Percentiles rank a stretch among this genome's conserved stretches.
Conservation (phyloP, 2,113 vertebrate species). For the Myanophis thanlyinensis region DNA sequence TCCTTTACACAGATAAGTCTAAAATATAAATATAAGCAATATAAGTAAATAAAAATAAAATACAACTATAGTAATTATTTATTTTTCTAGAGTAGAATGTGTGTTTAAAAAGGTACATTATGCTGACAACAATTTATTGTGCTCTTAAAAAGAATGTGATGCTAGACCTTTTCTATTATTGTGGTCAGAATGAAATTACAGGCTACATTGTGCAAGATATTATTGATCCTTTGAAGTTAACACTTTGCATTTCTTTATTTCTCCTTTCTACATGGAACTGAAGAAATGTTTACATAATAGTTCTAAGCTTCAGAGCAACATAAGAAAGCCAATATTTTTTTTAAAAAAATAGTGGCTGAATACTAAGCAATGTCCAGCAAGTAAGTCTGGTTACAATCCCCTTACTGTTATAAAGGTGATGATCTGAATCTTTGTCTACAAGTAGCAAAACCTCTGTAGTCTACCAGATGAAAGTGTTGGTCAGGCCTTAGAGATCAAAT, state of each 20-base stretch:
- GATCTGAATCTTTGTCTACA: slow-evolving; percentile 68
- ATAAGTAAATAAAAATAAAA: slow-evolving; percentile 8
- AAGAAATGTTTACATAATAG: slow-evolving; percentile 44
- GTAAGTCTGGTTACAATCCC: slow-evolving; percentile 21
- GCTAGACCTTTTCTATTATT: background rate
- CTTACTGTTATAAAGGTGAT: slow-evolving; percentile 30
- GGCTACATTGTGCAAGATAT: slow-evolving; percentile 9
- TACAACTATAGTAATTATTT: background rate
- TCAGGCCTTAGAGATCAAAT: slow-evolving; percentile 50
- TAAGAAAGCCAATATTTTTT: slow-evolving; percentile 50
- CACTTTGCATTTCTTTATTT: background rate
- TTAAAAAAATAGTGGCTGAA: slow-evolving; percentile 47
- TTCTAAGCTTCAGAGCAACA: slow-evolving; percentile 34
- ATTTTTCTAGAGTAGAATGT: background rate
- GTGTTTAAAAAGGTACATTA: background rate
- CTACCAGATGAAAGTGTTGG: slow-evolving; percentile 72
- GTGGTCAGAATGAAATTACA: slow-evolving; percentile 19
- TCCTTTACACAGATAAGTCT: background rate
- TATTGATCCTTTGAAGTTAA: slow-evolving; percentile 34
- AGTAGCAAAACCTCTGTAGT: slow-evolving; percentile 74
- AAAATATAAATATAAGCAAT: background rate
- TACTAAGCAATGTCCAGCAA: slow-evolving; percentile 26
- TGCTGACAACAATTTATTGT: background rate
- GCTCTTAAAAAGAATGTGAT: background rate
- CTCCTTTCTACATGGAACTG: slow-evolving; percentile 27